These are phyloP conservation scores for Nannospalax galili DNA, from an alignment of 2,113 vertebrate species.

Conservation along the genomic window DNA sequence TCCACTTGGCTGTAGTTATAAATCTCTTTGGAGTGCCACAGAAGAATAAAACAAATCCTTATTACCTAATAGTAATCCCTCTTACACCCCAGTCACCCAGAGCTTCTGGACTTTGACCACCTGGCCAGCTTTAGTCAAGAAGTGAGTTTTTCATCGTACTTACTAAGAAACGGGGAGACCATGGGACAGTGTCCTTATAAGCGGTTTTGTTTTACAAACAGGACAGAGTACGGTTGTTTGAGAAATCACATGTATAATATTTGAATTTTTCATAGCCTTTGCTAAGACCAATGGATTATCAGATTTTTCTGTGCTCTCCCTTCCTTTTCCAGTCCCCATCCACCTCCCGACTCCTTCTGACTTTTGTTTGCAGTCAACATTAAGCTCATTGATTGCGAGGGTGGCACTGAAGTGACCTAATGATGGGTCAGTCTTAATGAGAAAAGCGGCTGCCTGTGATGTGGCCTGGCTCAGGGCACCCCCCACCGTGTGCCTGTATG, in stretches of 20 bases:
- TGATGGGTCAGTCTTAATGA: constrained; percentile 96
- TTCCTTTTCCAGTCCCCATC: constrained; percentile 57
- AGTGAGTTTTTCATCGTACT: constrained; percentile 66
- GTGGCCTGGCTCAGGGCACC: constrained; percentile 83
- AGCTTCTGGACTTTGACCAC: not conserved
- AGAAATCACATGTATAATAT: constrained; percentile 58
- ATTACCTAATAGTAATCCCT: not conserved
- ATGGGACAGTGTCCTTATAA: constrained; percentile 53
- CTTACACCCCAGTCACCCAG: not conserved
- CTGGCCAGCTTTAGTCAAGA: constrained; percentile 24
- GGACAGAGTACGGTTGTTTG: constrained; percentile 22
- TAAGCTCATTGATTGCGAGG: constrained; percentile 94
- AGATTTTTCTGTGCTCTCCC: constrained; percentile 55
- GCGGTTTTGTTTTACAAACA: constrained; percentile 59
- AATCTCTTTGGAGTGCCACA: not conserved
- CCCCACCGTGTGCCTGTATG: constrained; percentile 90
- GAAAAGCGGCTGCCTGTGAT: constrained; percentile 89
- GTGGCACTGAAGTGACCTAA: constrained; percentile 91
- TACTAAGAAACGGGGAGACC: constrained; percentile 58
- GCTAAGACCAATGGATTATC: no score
- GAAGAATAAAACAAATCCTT: no score
- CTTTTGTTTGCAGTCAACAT: constrained; percentile 84
- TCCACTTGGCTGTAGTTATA: not conserved
- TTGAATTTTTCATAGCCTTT: constrained; percentile 27
- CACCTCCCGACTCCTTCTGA: constrained; percentile 78